phyloP scores from a whole-genome alignment of 2,888 invertebrate species.

The Holacanthella duospinosa region DNA sequence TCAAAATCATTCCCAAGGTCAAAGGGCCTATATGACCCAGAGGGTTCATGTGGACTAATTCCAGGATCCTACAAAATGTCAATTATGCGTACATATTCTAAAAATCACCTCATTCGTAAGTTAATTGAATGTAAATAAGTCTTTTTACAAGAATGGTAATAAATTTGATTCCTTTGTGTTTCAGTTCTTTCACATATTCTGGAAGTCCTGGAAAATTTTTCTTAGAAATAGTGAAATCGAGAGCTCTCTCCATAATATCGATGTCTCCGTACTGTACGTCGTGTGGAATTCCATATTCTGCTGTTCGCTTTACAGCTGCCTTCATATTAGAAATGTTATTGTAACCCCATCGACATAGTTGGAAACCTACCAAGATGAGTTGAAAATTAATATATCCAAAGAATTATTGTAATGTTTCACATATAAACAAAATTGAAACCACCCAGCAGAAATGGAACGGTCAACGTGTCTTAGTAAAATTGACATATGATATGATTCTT shows the following conservation, averaged over 20 bases:
- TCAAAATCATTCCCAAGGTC: constrained; percentile 35
- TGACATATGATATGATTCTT: no score
- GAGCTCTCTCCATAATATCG: constrained; percentile 44
- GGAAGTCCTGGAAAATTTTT: constrained; percentile 53
- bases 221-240: constrained; percentile 65
- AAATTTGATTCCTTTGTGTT: constrained; percentile 44
- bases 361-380: no score
- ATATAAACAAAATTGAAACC: no score
- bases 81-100: no score
- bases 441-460: no score
- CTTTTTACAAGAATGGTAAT: constrained; percentile 21
- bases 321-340: constrained; percentile 54
- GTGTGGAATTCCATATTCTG: constrained; percentile 61
- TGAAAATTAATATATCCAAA: no score
- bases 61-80: constrained; percentile 29
- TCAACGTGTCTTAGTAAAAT: no score
- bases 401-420: no score
- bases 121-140: no score
- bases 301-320: constrained; percentile 55
- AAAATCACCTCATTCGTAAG: no score
- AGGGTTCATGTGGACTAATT: constrained; percentile 41
- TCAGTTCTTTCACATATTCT: constrained; percentile 55
- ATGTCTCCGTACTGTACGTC: constrained; percentile 37
- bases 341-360: constrained; percentile 63
- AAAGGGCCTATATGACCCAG: constrained; percentile 21